Evolutionary conservation across 1,140 invertebrate genomes (phyloP).

Genomic region (Mycetomoellerius zeteki): DNA sequence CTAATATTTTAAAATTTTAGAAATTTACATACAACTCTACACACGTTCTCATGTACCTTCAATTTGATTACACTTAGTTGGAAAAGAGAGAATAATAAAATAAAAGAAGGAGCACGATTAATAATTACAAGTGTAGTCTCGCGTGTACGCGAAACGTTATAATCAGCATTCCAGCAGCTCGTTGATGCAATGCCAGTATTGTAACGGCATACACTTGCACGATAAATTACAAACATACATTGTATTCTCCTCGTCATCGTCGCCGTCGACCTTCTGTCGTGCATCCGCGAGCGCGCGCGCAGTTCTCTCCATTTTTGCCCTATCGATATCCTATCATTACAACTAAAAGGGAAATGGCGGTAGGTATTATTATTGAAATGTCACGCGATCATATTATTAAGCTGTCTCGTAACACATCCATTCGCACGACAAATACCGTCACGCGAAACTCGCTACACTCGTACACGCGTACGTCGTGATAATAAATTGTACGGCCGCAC

Average conservation of each 20-base stretch:
- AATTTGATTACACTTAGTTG: neutral
- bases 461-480: slow-evolving; percentile 17
- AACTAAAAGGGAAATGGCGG: slow-evolving; percentile 57
- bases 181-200: slow-evolving; percentile 43
- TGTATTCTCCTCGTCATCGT: slow-evolving; percentile 42
- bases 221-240: slow-evolving; percentile 49
- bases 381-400: slow-evolving; percentile 61
- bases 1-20: neutral
- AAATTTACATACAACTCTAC: neutral
- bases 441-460: slow-evolving; percentile 42
- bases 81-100: neutral
- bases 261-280: slow-evolving; percentile 50
- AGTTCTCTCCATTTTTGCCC: slow-evolving; percentile 29
- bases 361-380: slow-evolving; percentile 63
- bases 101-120: slow-evolving; percentile 1
- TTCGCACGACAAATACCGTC: slow-evolving; percentile 51
- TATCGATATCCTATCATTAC: slow-evolving; percentile 63
- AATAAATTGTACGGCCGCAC: slow-evolving; percentile 42
- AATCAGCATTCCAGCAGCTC: slow-evolving; percentile 31
- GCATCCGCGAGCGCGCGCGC: slow-evolving; percentile 10
- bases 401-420: slow-evolving; percentile 57
- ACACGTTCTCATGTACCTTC: neutral
- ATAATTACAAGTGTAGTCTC: slow-evolving; percentile 24
- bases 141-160: slow-evolving; percentile 22
- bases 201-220: slow-evolving; percentile 22